Conservation (phyloP, 2,888 invertebrate species). For the Rhimphoctona megacephalus region DNA sequence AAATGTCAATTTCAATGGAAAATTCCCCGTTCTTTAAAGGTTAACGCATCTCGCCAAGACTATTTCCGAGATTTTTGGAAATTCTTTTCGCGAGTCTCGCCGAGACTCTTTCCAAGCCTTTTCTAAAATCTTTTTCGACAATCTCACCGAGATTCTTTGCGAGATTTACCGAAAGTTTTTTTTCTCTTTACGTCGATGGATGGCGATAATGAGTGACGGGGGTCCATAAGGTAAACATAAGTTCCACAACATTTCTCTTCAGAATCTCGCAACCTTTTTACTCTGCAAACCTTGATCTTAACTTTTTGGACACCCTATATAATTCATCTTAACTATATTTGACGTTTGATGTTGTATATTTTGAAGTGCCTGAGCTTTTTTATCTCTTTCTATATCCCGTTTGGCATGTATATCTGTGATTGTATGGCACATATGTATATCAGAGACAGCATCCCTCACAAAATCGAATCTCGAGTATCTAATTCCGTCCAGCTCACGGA, state of each 20-base stretch:
- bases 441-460: conserved; percentile 28
- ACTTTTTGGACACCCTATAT: neutral
- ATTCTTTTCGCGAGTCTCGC: too few species aligned
- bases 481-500: conserved; percentile 51
- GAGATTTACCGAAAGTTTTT: too few species aligned
- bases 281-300: neutral
- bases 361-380: conserved; percentile 22
- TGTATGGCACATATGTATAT: conserved; percentile 35
- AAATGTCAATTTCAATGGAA: too few species aligned
- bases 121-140: too few species aligned
- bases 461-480: conserved; percentile 64
- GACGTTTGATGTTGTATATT: too few species aligned
- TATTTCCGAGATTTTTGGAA: too few species aligned
- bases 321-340: conserved; percentile 29
- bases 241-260: neutral
- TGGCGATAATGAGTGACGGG: too few species aligned
- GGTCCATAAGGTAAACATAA: neutral
- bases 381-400: conserved; percentile 1
- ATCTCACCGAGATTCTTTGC: too few species aligned
- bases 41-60: too few species aligned
- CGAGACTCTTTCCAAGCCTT: too few species aligned
- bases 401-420: conserved; percentile 11
- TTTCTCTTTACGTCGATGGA: too few species aligned
- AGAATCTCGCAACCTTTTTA: neutral
- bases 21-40: too few species aligned